These are phyloP conservation scores for Artemia franciscana DNA, from an alignment of 1,140 invertebrate genomes.

Conservation along the genomic window DNA sequence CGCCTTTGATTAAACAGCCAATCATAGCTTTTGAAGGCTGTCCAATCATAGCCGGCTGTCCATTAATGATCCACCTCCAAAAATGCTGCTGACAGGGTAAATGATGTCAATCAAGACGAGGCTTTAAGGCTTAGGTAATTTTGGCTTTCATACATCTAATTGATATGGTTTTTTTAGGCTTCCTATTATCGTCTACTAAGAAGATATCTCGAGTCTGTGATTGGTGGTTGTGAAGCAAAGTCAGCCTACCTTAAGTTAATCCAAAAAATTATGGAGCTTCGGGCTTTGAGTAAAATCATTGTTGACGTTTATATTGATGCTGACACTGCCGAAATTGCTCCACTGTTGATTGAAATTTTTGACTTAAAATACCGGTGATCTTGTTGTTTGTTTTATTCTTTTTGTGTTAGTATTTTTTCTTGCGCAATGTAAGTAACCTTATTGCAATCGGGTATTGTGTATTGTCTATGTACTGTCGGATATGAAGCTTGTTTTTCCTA, in stretches of 20 bases:
- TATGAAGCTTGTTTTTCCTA: too few relatives aligned
- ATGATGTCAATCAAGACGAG: too few relatives aligned
- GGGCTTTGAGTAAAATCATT: constrained; percentile 58
- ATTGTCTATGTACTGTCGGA: too few relatives aligned
- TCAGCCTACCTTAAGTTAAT: constrained; percentile 62
- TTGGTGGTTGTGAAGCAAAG: constrained; percentile 56
- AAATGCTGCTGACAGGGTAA: too few relatives aligned
- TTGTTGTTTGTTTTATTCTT: not conserved
- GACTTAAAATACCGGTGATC: constrained; percentile 36
- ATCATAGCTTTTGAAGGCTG: too few relatives aligned
- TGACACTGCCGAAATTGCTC: constrained; percentile 66
- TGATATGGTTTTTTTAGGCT: constrained; percentile 32
- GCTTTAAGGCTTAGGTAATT: too few relatives aligned
- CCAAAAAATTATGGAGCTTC: constrained; percentile 62
- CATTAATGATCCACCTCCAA: too few relatives aligned
- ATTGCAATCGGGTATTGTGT: too few relatives aligned
- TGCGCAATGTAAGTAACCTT: too few relatives aligned
- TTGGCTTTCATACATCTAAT: not conserved
- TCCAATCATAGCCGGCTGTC: too few relatives aligned
- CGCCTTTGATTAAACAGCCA: too few relatives aligned
- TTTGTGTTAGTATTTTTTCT: too few relatives aligned
- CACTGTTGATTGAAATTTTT: constrained; percentile 74
- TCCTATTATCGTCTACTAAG: constrained; percentile 68
- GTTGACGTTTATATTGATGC: constrained; percentile 68
- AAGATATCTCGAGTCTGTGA: constrained; percentile 58